Percentiles rank a stretch among this genome's conserved stretches.
Evolutionary conservation across 2,888 invertebrate species (phyloP).

Genomic region (Leucania comma): DNA sequence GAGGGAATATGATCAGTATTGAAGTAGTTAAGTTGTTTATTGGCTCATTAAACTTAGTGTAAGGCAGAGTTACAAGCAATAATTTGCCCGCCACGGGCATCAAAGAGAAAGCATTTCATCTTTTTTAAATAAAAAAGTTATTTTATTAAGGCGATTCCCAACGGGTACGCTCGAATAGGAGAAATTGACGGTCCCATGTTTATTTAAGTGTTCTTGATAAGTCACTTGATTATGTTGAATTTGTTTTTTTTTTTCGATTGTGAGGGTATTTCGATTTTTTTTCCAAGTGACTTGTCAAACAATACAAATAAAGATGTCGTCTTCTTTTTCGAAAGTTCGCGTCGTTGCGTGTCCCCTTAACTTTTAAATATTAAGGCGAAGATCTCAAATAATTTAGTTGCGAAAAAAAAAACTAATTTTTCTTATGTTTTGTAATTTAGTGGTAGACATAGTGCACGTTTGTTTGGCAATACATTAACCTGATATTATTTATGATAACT

Average conservation of each 20-base stretch:
- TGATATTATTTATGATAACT: constrained; percentile 69
- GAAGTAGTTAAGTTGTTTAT: constrained; percentile 73
- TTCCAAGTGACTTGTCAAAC: constrained; percentile 46
- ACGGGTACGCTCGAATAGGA: constrained; percentile 54
- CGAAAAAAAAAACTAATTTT: constrained; percentile 67
- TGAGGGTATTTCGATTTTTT: constrained; percentile 46
- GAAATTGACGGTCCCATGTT: constrained; percentile 52
- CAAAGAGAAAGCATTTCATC: constrained; percentile 87
- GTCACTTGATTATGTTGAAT: constrained; percentile 26
- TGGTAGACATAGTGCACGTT: constrained; percentile 85
- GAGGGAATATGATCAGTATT: constrained; percentile 76
- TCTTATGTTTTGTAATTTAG: constrained; percentile 73
- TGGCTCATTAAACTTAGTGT: constrained; percentile 78
- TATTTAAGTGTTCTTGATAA: constrained; percentile 42
- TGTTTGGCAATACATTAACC: constrained; percentile 80
- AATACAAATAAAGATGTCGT: constrained; percentile 48
- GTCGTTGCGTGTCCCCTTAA: constrained; percentile 66
- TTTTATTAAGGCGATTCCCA: constrained; percentile 67
- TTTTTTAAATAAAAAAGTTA: constrained; percentile 61
- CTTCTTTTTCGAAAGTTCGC: constrained; percentile 50
- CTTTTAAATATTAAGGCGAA: constrained; percentile 80
- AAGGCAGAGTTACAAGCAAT: constrained; percentile 79
- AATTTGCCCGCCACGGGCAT: constrained; percentile 77
- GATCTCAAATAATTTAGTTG: constrained; percentile 90
- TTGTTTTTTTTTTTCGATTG: constrained; percentile 32